Percentiles rank a stretch among this genome's conserved stretches.
Conservation (phyloP, 2,113 vertebrate species). For the Hippocampus mohnikei region DNA sequence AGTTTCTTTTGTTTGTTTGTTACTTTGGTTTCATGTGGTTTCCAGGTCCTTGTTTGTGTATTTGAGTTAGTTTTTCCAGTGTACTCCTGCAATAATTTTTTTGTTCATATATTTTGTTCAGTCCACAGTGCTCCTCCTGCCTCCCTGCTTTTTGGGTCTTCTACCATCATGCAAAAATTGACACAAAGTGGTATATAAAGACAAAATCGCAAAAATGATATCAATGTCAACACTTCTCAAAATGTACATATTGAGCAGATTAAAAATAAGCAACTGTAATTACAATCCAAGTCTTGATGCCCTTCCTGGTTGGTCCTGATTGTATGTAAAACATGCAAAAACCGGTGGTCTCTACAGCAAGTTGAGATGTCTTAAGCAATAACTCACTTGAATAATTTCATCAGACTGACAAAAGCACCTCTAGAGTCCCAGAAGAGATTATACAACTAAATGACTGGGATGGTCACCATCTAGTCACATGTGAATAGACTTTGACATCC, state of each 20-base stretch:
- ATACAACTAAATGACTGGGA: not conserved
- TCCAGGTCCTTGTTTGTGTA: too few relatives aligned
- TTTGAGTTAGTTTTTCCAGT: too few relatives aligned
- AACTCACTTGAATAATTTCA: not conserved
- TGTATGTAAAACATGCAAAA: not conserved
- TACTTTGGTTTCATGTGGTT: too few relatives aligned
- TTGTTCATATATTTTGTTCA: too few relatives aligned
- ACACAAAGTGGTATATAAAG: not conserved
- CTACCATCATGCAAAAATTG: too few relatives aligned
- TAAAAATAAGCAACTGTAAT: not conserved
- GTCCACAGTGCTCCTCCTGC: too few relatives aligned
- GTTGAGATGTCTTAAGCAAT: not conserved
- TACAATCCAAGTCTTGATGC: not conserved
- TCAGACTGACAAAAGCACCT: not conserved
- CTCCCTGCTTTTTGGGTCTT: too few relatives aligned
- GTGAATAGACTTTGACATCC: not conserved
- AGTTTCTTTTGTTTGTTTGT: too few relatives aligned
- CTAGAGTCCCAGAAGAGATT: not conserved
- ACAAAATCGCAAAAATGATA: not conserved
- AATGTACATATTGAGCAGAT: too few relatives aligned
- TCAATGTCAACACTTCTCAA: not conserved
- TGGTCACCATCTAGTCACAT: not conserved
- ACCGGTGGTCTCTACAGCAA: not conserved
- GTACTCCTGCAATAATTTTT: too few relatives aligned
- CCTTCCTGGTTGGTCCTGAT: not conserved